phyloP scores from a whole-genome alignment of 2,113 vertebrate species.

The Hassar affinis region DNA sequence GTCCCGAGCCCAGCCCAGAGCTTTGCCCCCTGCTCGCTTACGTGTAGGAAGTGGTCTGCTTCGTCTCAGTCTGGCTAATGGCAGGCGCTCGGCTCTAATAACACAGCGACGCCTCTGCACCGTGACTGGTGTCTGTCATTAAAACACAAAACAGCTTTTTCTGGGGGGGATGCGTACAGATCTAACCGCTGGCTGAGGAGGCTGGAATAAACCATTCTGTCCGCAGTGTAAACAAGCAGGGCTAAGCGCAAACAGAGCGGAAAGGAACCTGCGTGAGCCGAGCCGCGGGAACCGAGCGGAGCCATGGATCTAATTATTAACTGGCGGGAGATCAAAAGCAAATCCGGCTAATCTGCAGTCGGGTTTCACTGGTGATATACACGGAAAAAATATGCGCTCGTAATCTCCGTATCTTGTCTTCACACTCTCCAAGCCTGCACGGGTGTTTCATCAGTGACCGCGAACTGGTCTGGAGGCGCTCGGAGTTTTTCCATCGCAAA shows the following conservation, averaged over 20 bases:
- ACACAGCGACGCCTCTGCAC: slow-evolving; percentile 42
- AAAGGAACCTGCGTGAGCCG: neutral
- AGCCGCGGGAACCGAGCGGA: neutral
- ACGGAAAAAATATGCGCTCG: neutral
- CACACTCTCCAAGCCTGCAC: neutral
- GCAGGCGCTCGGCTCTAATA: slow-evolving; percentile 56
- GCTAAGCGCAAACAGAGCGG: neutral
- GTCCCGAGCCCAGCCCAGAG: slow-evolving; percentile 31
- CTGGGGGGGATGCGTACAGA: slow-evolving; percentile 24
- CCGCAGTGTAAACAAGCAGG: slow-evolving; percentile 48
- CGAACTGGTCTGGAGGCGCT: neutral
- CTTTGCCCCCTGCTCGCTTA: slow-evolving; percentile 28
- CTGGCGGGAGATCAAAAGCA: neutral
- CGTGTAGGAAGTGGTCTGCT: slow-evolving; percentile 57
- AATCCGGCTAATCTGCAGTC: neutral
- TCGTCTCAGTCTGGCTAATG: slow-evolving; percentile 59
- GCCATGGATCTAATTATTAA: slow-evolving; percentile 11
- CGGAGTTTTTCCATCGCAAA: neutral
- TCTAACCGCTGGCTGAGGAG: slow-evolving; percentile 37
- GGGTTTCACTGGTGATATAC: neutral
- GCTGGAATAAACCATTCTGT: slow-evolving; percentile 47
- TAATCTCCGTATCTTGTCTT: neutral
- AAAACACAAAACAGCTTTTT: slow-evolving; percentile 39
- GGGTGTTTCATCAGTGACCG: neutral
- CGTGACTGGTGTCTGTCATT: slow-evolving; percentile 51